Evolutionary conservation across 2,888 invertebrate genomes (phyloP), one percentile per base, ranked within the genome.

Genomic region (Acleris holmiana): DNA sequence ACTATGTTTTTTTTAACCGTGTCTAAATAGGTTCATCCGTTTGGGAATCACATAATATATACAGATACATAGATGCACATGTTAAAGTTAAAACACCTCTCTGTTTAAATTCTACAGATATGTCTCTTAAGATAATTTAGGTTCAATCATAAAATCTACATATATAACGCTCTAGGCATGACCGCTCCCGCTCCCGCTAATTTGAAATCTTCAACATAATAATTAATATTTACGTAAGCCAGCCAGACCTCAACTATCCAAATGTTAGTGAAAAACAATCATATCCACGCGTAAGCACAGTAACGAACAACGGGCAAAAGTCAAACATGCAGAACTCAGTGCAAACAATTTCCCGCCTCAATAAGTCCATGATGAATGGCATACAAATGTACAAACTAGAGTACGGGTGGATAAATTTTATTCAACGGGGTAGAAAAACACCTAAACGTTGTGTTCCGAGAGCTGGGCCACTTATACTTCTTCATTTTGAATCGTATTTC

Each of bases 301-400:
- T 21, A 23, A 47, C 29, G 13, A 40, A 17, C 29, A 47, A 57
- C 46, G 44, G 2, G 13, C 18, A 4, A 47, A 57, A 47, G 56
- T 19, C 56, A 47, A 53, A 40, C 53, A 53, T 57, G 56, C 56
- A 57, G 48, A 58, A 48, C 40, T 47, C 46, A 21, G 10, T 58
- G 48, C 57, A 49, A 58, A 58, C 57, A 58, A 58, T 58, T 58
- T 58, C 10, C 13, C 21, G 57, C 48, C 21, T 49, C 57, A 58
- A 58, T 58, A 58, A 49, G 35, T 19, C 48, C 57, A 58, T 58
- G 57, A 58, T 58, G 57, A 49, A 58, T 49, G n/a, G 57, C 57
- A 58, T 48, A 58, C 57, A 47, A 57, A 57, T 57, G 57, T 58
- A 58, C 57, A 49, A 49, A 58, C 57, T 58, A 58, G 40, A 58